Conservation (phyloP, 2,888 invertebrate genomes). For the Ormyrus labotus region DNA sequence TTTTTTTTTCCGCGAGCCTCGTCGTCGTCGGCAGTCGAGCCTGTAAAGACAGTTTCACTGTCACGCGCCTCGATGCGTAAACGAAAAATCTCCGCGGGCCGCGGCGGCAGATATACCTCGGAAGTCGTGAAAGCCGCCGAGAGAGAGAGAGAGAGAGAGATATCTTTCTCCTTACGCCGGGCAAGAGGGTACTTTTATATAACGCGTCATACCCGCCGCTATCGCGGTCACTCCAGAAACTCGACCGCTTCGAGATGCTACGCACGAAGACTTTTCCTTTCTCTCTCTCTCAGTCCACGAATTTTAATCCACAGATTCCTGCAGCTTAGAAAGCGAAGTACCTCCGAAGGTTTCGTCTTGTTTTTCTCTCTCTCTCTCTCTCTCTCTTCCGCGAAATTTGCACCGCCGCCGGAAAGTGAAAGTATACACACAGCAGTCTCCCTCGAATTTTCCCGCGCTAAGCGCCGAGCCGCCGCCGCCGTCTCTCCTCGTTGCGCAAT, state of each 20-base stretch:
- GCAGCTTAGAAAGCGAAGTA: constrained; percentile 22
- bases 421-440: background rate
- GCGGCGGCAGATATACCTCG: background rate
- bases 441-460: no score
- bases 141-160: background rate
- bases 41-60: background rate
- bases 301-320: background rate
- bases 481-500: constrained; percentile 15
- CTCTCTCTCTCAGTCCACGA: background rate
- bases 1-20: no score
- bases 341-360: background rate
- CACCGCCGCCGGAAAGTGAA: background rate
- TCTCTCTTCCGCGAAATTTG: no score
- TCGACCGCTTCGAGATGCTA: background rate
- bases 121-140: constrained; percentile 29
- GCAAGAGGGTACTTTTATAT: constrained; percentile 36
- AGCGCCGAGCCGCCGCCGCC: no score
- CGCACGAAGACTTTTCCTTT: background rate
- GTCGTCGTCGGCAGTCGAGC: background rate
- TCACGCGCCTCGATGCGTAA: background rate
- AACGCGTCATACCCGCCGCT: constrained; percentile 25
- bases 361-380: no score
- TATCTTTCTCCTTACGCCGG: background rate
- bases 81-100: constrained; percentile 4
- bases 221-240: background rate